Evolutionary conservation across 2,113 vertebrate genomes (phyloP).

Genomic region (Salvator merianae): DNA sequence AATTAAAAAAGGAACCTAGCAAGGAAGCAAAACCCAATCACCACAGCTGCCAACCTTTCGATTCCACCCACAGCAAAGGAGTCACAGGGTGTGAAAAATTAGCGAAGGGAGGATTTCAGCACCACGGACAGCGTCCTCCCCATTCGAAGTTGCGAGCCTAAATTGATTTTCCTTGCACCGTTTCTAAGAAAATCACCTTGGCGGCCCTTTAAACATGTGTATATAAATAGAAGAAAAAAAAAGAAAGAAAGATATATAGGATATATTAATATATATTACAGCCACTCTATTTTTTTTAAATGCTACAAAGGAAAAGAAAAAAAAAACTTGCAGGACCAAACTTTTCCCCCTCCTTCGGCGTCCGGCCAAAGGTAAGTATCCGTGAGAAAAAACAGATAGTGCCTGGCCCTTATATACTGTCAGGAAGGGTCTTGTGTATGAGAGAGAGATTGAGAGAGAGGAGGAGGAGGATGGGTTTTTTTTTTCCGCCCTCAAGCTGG

Average conservation of each 20-base stretch:
- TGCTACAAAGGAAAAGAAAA: background rate
- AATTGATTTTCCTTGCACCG: too few relatives aligned
- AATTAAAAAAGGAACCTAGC: background rate
- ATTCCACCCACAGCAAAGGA: slow-evolving; percentile 49
- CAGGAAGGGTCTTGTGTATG: background rate
- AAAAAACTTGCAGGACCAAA: slow-evolving; percentile 75
- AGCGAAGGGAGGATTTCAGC: background rate
- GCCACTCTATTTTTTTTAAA: slow-evolving; percentile 70
- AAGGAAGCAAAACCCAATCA: background rate
- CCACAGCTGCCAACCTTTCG: background rate
- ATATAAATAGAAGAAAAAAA: slow-evolving; percentile 14
- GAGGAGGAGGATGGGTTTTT: too few relatives aligned
- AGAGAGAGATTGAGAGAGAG: too few relatives aligned
- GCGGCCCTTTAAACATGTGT: background rate
- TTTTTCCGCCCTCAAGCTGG: slow-evolving; percentile 38
- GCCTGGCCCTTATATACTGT: slow-evolving; percentile 42
- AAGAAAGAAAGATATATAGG: slow-evolving; percentile 52
- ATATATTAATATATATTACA: slow-evolving; percentile 60
- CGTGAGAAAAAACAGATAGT: slow-evolving; percentile 36
- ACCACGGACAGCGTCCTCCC: slow-evolving; percentile 1
- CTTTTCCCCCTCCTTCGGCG: slow-evolving; percentile 28
- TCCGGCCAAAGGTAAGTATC: slow-evolving; percentile 41
- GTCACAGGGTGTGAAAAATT: background rate
- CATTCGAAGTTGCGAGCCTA: background rate
- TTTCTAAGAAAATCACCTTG: background rate